Evolutionary conservation across 2,888 invertebrate genomes (phyloP).

Genomic region (Cheilosia variabilis): DNA sequence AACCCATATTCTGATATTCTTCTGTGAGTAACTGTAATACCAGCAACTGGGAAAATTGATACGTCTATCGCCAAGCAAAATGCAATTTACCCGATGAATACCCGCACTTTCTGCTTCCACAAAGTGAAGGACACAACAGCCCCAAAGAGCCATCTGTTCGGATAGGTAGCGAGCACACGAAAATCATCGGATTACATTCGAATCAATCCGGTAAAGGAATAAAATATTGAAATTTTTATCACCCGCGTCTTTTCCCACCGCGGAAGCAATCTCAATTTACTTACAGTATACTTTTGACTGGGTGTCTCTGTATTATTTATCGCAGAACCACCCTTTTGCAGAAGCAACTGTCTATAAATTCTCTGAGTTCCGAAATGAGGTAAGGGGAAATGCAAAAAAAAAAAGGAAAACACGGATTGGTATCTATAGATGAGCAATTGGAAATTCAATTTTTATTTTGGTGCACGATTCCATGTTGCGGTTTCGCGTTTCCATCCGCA

Average conservation of each 20-base stretch:
- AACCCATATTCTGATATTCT: too few relatives aligned
- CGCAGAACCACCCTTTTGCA: neutral
- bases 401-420: neutral
- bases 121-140: neutral
- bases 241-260: slow-evolving; percentile 9
- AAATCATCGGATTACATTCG: slow-evolving; percentile 65
- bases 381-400: neutral
- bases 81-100: too few relatives aligned
- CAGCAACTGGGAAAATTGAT: too few relatives aligned
- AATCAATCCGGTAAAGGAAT: slow-evolving; percentile 36
- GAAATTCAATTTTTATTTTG: slow-evolving; percentile 59
- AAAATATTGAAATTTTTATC: slow-evolving; percentile 64
- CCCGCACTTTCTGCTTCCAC: too few relatives aligned
- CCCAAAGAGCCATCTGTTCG: slow-evolving; percentile 48
- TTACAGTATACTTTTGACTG: slow-evolving; percentile 11
- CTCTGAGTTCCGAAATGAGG: neutral
- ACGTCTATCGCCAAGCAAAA: too few relatives aligned
- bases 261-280: slow-evolving; percentile 15
- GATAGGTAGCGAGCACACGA: slow-evolving; percentile 19
- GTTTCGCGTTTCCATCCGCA: slow-evolving; percentile 38
- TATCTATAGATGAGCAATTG: slow-evolving; percentile 54
- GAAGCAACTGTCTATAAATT: neutral
- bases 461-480: slow-evolving; percentile 54
- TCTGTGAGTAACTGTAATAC: too few relatives aligned
- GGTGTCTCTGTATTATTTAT: neutral